These are phyloP conservation scores for Muscicapa striata DNA, from an alignment of 2,797 vertebrate species.

Conservation along the genomic window DNA sequence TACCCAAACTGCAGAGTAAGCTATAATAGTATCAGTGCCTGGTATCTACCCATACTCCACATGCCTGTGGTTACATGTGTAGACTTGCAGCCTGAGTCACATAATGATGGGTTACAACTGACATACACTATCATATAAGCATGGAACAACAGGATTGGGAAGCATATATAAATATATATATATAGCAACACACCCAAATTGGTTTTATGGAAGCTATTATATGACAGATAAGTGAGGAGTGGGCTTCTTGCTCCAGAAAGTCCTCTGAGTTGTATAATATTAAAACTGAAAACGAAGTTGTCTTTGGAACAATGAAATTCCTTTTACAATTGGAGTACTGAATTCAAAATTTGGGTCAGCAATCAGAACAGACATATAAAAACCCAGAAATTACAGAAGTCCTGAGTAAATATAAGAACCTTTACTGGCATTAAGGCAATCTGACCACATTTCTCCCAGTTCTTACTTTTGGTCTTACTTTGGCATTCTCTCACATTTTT, in stretches of 20 bases:
- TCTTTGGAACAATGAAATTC: background rate
- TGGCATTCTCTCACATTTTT: background rate
- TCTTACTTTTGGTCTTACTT: background rate
- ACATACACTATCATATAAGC: background rate
- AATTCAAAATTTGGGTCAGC: background rate
- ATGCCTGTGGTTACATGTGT: conserved; percentile 28
- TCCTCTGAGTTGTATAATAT: background rate
- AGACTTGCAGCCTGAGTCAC: conserved; percentile 35
- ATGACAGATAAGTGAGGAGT: background rate
- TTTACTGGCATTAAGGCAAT: background rate
- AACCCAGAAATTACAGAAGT: background rate
- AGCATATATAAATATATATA: background rate
- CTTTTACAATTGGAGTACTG: background rate
- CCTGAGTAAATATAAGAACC: background rate
- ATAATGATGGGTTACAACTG: conserved; percentile 13
- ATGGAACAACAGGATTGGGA: background rate
- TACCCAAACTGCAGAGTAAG: conserved; percentile 13
- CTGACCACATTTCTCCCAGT: background rate
- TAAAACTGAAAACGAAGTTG: background rate
- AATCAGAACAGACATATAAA: background rate
- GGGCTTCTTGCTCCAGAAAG: background rate
- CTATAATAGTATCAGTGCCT: background rate
- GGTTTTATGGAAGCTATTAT: background rate
- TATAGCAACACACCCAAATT: background rate
- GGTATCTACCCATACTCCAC: conserved; percentile 6